phyloP scores from a whole-genome alignment of 2,797 vertebrate genomes.

The Trematomus bernacchii region DNA sequence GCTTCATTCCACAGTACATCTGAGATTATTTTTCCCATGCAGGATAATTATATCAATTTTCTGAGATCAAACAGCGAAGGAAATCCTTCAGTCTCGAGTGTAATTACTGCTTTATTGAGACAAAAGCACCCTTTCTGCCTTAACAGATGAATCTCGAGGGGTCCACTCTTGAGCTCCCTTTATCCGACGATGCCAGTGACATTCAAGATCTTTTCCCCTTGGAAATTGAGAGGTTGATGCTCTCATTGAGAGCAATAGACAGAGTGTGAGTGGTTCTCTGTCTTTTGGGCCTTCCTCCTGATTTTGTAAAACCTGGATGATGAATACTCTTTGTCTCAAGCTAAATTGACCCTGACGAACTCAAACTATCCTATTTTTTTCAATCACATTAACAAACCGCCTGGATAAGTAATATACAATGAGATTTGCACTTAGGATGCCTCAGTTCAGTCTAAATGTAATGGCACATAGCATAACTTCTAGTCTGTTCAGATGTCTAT shows the following conservation, averaged over 20 bases:
- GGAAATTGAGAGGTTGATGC: slow-evolving; percentile 62
- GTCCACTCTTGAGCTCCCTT: slow-evolving; percentile 59
- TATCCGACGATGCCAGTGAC: slow-evolving; percentile 57
- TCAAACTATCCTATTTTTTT: slow-evolving; percentile 41
- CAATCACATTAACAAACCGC: neutral
- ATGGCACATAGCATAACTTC: neutral
- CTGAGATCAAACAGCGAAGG: slow-evolving; percentile 71
- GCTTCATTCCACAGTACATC: slow-evolving; percentile 56
- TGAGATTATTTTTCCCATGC: slow-evolving; percentile 50
- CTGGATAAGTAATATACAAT: neutral
- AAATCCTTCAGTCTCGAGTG: slow-evolving; percentile 71
- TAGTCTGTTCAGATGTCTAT: slow-evolving; percentile 5
- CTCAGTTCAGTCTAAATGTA: neutral
- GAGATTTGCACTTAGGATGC: slow-evolving; percentile 3
- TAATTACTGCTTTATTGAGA: slow-evolving; percentile 73
- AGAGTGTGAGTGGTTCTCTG: slow-evolving; percentile 59
- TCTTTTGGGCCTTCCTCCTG: slow-evolving; percentile 59
- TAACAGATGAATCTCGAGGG: slow-evolving; percentile 64
- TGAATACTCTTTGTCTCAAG: slow-evolving; percentile 39
- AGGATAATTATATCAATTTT: slow-evolving; percentile 75
- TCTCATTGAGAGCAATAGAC: slow-evolving; percentile 52
- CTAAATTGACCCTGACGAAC: slow-evolving; percentile 39
- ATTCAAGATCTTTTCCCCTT: slow-evolving; percentile 59
- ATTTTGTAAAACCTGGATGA: slow-evolving; percentile 61
- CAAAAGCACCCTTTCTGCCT: slow-evolving; percentile 72